phyloP scores from a whole-genome alignment of 2,797 vertebrate genomes.

The Buphagus erythrorhynchus region DNA sequence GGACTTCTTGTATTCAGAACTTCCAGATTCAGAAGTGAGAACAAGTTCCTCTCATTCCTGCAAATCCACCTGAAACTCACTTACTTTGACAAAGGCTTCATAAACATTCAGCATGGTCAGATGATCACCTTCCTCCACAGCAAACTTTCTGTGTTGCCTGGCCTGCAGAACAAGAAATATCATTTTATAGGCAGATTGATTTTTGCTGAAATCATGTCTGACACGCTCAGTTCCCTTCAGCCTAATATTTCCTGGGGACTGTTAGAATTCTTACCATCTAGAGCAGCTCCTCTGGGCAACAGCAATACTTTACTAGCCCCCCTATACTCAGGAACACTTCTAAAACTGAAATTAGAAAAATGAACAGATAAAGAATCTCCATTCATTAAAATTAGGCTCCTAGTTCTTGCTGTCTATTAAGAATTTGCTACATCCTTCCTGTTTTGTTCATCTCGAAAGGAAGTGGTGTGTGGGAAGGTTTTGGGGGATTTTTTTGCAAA shows the following conservation, averaged over 20 bases:
- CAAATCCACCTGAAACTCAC: neutral
- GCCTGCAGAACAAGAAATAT: slow-evolving; percentile 75
- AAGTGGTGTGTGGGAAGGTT: neutral
- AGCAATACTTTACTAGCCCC: neutral
- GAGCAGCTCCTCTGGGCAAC: neutral
- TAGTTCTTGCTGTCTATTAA: neutral
- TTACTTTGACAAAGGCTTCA: slow-evolving; percentile 97
- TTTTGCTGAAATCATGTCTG: neutral
- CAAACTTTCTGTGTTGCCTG: slow-evolving; percentile 94
- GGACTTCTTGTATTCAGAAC: neutral
- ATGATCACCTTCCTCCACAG: slow-evolving; percentile 97
- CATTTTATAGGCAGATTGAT: neutral
- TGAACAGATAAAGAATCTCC: neutral
- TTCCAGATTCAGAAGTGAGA: neutral
- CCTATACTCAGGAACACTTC: neutral
- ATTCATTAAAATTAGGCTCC: neutral
- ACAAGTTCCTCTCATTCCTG: neutral
- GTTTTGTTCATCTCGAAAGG: neutral
- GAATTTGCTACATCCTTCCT: neutral
- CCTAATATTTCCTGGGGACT: neutral
- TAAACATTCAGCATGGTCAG: slow-evolving; percentile 98
- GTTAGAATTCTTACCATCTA: neutral
- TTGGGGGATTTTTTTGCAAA: neutral
- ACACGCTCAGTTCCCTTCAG: neutral
- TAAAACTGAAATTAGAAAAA: neutral